These are phyloP conservation scores for Malurus cyaneus DNA, from an alignment of 2,113 vertebrate species.

Conservation along the genomic window DNA sequence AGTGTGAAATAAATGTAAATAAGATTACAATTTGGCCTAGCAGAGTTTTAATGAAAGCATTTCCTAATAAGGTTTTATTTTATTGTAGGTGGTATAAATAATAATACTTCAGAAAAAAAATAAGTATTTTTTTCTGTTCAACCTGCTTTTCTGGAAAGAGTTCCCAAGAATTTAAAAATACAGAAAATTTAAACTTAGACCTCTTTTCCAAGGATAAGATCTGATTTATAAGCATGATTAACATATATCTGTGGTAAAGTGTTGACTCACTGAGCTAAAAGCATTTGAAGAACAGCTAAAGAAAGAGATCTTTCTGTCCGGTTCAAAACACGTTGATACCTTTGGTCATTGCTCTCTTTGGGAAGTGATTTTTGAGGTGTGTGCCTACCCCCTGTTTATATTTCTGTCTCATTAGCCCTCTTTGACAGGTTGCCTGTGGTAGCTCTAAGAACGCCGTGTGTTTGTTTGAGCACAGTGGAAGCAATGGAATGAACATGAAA, in stretches of 20 bases:
- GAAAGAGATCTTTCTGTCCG: background rate
- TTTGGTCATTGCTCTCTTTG: background rate
- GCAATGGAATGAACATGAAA: background rate
- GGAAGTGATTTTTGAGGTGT: background rate
- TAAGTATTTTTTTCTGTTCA: background rate
- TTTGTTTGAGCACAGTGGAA: background rate
- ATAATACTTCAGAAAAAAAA: background rate
- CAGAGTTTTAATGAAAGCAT: background rate
- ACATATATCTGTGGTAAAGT: background rate
- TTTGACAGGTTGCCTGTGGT: background rate
- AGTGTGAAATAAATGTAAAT: constrained; percentile 1
- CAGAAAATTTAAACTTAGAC: background rate
- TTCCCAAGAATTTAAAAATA: background rate
- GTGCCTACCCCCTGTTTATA: background rate
- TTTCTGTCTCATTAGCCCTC: background rate
- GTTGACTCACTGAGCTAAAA: background rate
- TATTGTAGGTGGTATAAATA: background rate
- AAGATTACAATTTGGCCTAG: background rate
- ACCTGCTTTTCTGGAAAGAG: background rate
- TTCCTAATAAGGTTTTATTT: background rate
- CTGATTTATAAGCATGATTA: background rate
- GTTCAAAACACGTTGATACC: background rate
- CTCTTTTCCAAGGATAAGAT: background rate
- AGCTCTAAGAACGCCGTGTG: background rate
- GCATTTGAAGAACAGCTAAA: background rate